Conservation (phyloP, 2,888 invertebrate genomes). For the Lottia gigantea region DNA sequence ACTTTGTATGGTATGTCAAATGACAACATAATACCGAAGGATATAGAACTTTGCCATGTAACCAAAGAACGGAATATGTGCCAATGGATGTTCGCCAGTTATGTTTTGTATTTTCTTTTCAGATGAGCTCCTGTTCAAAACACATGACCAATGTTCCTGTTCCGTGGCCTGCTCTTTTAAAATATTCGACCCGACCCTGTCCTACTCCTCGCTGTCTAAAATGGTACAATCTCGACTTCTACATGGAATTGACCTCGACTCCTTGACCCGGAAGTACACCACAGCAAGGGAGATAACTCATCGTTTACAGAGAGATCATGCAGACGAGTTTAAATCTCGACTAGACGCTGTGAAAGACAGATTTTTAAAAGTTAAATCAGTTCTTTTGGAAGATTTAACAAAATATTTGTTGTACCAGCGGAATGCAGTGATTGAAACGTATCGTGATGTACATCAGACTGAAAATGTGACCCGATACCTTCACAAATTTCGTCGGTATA, state of each 20-base stretch:
- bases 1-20: too few species aligned
- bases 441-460: conserved; percentile 21
- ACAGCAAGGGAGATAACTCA: conserved; percentile 27
- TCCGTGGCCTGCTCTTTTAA: conserved; percentile 48
- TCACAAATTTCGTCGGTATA: conserved; percentile 41
- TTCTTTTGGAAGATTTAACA: conserved; percentile 14
- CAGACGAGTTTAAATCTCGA: conserved; percentile 18
- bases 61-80: too few species aligned
- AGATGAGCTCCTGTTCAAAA: conserved; percentile 27
- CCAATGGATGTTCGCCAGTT: too few species aligned
- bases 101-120: not conserved
- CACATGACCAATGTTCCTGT: conserved; percentile 35
- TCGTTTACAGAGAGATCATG: conserved; percentile 21
- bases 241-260: conserved; percentile 23
- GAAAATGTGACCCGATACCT: conserved; percentile 30
- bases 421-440: conserved; percentile 19
- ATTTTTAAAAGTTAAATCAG: conserved; percentile 21
- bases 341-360: conserved; percentile 21
- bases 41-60: too few species aligned
- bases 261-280: conserved; percentile 23
- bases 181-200: conserved; percentile 44
- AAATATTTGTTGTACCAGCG: conserved; percentile 18
- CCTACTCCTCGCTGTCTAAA: conserved; percentile 45
- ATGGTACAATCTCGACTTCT: conserved; percentile 40
- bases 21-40: too few species aligned